Conservation (phyloP, 2,888 invertebrate genomes). For the Deladenus siricidicola region DNA sequence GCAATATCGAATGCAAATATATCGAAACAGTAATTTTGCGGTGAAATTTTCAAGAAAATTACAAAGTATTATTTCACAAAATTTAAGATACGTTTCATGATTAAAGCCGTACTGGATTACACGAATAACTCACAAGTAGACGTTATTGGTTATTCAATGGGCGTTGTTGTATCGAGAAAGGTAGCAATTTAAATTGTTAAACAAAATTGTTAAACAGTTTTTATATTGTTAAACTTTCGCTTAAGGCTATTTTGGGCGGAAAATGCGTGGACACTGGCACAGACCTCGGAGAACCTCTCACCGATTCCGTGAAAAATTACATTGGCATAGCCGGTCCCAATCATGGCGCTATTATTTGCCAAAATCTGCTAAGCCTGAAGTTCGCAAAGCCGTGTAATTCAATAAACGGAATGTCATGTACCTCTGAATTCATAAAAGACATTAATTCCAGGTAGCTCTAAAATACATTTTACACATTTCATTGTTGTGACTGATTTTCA, state of each 20-base stretch:
- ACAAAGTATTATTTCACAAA: neutral
- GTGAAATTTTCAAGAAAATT: neutral
- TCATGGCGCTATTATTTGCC: conserved; percentile 38
- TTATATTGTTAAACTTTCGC: neutral
- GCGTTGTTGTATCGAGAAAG: conserved; percentile 41
- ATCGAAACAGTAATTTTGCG: neutral
- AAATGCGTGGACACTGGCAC: conserved; percentile 44
- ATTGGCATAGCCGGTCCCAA: conserved; percentile 39
- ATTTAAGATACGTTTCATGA: conserved; percentile 35
- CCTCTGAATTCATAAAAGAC: conserved; percentile 35
- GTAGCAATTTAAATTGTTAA: conserved; percentile 18
- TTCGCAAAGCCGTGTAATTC: conserved; percentile 28
- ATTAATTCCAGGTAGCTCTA: conserved; percentile 32
- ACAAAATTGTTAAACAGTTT: too few species aligned
- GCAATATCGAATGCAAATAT: neutral
- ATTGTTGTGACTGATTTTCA: neutral
- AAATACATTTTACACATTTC: neutral
- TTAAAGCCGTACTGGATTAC: conserved; percentile 43
- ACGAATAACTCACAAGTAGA: conserved; percentile 36
- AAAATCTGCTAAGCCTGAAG: neutral
- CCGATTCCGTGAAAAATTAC: conserved; percentile 38
- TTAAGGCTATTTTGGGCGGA: conserved; percentile 24
- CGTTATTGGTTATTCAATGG: conserved; percentile 45
- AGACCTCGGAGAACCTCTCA: conserved; percentile 41
- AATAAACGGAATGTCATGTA: conserved; percentile 39